A percentile compares a stretch with the other conserved stretches of the same genome.
phyloP scores from a whole-genome alignment of 1,140 invertebrate species.

The Metopolophium dirhodum region DNA sequence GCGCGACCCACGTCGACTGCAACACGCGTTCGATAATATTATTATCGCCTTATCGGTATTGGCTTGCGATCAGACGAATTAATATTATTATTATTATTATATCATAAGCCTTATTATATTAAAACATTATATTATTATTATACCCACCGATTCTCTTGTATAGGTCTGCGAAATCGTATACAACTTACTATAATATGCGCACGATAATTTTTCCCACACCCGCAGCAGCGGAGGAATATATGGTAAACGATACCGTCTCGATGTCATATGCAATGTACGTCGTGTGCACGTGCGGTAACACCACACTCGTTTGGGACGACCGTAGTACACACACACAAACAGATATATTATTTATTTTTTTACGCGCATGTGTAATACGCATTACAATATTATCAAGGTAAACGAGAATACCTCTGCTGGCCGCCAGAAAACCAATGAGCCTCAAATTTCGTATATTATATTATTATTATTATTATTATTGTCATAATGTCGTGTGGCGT shows the following conservation, averaged over 20 bases:
- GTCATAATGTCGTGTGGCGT: neutral
- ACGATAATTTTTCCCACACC: neutral
- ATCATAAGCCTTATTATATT: neutral
- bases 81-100: too few relatives aligned
- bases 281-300: neutral
- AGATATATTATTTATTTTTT: neutral
- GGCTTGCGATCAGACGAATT: neutral
- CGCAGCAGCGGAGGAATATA: neutral
- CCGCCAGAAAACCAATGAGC: conserved; percentile 13
- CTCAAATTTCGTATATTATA: neutral
- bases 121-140: neutral
- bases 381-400: conserved; percentile 42
- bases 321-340: neutral
- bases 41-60: neutral
- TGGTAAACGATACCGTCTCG: neutral
- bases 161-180: neutral
- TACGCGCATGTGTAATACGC: neutral
- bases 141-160: neutral
- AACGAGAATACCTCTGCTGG: conserved; percentile 39
- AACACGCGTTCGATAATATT: neutral
- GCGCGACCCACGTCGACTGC: neutral
- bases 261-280: neutral
- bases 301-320: neutral
- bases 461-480: too few relatives aligned
- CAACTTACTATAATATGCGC: neutral